These are phyloP conservation scores for Encarsia formosa DNA, from an alignment of 2,888 invertebrate genomes.

Conservation along the genomic window DNA sequence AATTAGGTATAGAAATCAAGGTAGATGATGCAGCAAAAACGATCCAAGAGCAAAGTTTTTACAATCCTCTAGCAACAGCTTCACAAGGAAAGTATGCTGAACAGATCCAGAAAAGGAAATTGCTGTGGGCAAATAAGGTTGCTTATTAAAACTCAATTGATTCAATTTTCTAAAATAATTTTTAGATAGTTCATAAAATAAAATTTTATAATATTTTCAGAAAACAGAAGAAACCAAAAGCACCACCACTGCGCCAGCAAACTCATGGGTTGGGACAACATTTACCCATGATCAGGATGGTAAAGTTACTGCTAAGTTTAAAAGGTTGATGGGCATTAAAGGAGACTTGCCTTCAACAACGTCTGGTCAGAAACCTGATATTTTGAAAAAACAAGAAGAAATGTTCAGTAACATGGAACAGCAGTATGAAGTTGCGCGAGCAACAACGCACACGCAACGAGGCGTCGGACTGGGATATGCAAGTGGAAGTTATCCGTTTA, in stretches of 20 bases:
- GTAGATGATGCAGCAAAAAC: slow-evolving; percentile 20
- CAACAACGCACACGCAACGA: slow-evolving; percentile 93
- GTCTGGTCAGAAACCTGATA: slow-evolving; percentile 54
- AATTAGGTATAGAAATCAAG: slow-evolving; percentile 51
- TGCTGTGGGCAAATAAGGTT: slow-evolving; percentile 83
- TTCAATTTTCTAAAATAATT: neutral
- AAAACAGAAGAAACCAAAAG: slow-evolving; percentile 35
- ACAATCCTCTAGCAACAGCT: slow-evolving; percentile 67
- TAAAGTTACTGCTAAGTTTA: slow-evolving; percentile 90
- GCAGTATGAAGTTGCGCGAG: slow-evolving; percentile 93
- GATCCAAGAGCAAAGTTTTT: slow-evolving; percentile 60
- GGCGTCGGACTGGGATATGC: slow-evolving; percentile 80
- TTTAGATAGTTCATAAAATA: neutral
- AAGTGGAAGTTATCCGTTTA: slow-evolving; percentile 55
- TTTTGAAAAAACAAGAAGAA: slow-evolving; percentile 72
- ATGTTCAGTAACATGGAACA: slow-evolving; percentile 91
- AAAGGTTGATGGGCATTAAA: slow-evolving; percentile 94
- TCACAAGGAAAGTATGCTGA: slow-evolving; percentile 79
- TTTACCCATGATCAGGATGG: slow-evolving; percentile 91
- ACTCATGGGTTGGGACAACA: slow-evolving; percentile 77
- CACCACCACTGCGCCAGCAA: slow-evolving; percentile 43
- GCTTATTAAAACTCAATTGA: slow-evolving; percentile 10
- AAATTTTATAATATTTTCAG: slow-evolving; percentile 28
- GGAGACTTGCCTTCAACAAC: slow-evolving; percentile 50
- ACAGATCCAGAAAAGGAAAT: slow-evolving; percentile 80